Evolutionary conservation across 2,797 vertebrate species (phyloP).

Genomic region (Girardinus metallicus): DNA sequence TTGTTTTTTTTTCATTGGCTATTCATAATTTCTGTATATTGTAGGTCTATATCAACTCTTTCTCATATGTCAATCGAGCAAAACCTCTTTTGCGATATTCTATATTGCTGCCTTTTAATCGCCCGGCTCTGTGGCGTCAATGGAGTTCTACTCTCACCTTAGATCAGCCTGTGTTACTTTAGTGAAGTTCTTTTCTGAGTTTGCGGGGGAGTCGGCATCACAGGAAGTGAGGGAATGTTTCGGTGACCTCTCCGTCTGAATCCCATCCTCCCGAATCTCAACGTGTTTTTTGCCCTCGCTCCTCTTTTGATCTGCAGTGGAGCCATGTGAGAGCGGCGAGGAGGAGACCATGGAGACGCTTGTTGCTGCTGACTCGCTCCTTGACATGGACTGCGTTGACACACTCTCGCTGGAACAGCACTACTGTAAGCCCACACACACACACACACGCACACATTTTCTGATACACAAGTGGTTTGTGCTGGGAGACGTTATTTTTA

Average conservation of each 20-base stretch:
- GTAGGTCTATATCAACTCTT: too few relatives aligned
- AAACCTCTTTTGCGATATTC: too few relatives aligned
- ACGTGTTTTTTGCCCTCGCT: background rate
- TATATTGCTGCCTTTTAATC: too few relatives aligned
- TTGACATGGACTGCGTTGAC: slow-evolving; percentile 92
- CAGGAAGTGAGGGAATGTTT: background rate
- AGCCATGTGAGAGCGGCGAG: slow-evolving; percentile 89
- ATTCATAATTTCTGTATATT: too few relatives aligned
- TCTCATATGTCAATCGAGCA: too few relatives aligned
- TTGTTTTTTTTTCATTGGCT: too few relatives aligned
- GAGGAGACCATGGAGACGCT: slow-evolving; percentile 93
- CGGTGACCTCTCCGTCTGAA: slow-evolving; percentile 6
- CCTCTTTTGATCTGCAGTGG: slow-evolving; percentile 80
- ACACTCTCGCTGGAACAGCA: slow-evolving; percentile 86
- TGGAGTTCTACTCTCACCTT: background rate
- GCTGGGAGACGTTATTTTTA: slow-evolving; percentile 53
- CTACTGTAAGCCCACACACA: slow-evolving; percentile 79
- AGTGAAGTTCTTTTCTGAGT: background rate
- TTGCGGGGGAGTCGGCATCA: background rate
- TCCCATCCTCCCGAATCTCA: slow-evolving; percentile 2
- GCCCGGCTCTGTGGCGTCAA: background rate
- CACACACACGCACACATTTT: slow-evolving; percentile 11
- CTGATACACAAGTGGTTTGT: slow-evolving; percentile 38
- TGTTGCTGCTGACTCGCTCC: slow-evolving; percentile 91
- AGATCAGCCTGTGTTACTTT: background rate